Evolutionary conservation across 2,888 invertebrate species (phyloP).

Genomic region (Lasioglossum lativentre): DNA sequence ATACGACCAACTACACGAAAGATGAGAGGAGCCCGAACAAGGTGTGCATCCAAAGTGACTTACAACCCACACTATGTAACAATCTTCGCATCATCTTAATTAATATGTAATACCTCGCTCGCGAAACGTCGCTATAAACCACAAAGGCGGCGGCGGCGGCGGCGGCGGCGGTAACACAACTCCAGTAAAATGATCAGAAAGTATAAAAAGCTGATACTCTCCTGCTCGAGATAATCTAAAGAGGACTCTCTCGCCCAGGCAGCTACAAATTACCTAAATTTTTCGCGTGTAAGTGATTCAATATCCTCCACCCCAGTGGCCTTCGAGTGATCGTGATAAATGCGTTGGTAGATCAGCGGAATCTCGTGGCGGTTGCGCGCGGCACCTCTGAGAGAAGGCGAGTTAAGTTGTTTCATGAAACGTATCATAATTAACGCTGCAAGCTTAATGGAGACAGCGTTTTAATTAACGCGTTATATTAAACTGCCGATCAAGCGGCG

Average conservation of each 20-base stretch:
- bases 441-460: constrained; percentile 55
- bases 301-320: constrained; percentile 8
- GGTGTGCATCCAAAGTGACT: neutral
- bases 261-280: constrained; percentile 16
- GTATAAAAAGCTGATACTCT: neutral
- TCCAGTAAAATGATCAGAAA: neutral
- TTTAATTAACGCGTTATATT: constrained; percentile 59
- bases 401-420: constrained; percentile 15
- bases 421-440: constrained; percentile 48
- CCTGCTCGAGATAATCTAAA: neutral
- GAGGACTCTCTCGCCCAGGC: neutral
- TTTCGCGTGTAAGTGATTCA: neutral
- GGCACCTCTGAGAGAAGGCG: constrained; percentile 7
- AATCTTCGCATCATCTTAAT: neutral
- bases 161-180: neutral
- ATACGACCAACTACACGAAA: neutral
- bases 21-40: neutral
- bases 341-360: constrained; percentile 32
- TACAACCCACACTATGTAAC: neutral
- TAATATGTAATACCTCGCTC: constrained; percentile 4
- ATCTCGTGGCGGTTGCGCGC: constrained; percentile 9
- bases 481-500: constrained; percentile 42
- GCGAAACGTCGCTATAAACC: neutral
- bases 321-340: constrained; percentile 28
- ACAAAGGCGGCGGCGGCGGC: neutral